Evolutionary conservation across 2,113 vertebrate genomes (phyloP).

Genomic region (Clinocottus analis): DNA sequence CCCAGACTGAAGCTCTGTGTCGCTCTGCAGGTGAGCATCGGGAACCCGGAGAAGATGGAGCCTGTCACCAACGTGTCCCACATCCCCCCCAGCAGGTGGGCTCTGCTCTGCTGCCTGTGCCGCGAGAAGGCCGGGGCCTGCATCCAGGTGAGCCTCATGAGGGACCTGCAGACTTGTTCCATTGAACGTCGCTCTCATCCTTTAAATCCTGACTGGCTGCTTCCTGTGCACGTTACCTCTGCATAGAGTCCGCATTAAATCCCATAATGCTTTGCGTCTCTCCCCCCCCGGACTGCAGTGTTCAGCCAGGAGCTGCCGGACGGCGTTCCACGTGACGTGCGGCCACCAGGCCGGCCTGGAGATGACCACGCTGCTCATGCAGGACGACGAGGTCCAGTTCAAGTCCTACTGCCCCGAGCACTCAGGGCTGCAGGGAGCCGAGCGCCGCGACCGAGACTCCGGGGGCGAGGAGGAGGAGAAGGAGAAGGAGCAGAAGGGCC

Average conservation of each 20-base stretch:
- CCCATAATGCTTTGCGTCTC: not conserved
- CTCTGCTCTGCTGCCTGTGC: constrained; percentile 95
- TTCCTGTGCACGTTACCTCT: not conserved
- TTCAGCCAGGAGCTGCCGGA: constrained; percentile 96
- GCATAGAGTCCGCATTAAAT: not conserved
- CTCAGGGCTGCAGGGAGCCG: constrained; percentile 81
- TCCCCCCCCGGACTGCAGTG: constrained; percentile 81
- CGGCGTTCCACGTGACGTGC: constrained; percentile 96
- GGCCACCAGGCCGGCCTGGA: constrained; percentile 90
- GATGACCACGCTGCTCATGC: constrained; percentile 95
- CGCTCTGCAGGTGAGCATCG: constrained; percentile 92
- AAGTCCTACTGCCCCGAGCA: constrained; percentile 97
- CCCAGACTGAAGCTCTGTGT: too few relatives aligned
- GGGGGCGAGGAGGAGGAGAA: constrained; percentile 56
- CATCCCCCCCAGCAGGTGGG: constrained; percentile 97
- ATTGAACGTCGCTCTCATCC: too few relatives aligned
- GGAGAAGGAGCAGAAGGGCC: constrained; percentile 44
- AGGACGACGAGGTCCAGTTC: constrained; percentile 97
- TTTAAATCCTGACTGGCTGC: too few relatives aligned
- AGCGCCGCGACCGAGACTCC: constrained; percentile 58
- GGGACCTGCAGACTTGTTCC: too few relatives aligned
- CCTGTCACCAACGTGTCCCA: constrained; percentile 99
- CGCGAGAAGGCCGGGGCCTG: constrained; percentile 96
- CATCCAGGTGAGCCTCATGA: constrained; percentile 86
- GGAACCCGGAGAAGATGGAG: constrained; percentile 99